A percentile compares a stretch with the other conserved stretches of the same genome.
These are phyloP conservation scores for Oenanthe melanoleuca DNA, from an alignment of 2,113 vertebrate species.

Conservation along the genomic window DNA sequence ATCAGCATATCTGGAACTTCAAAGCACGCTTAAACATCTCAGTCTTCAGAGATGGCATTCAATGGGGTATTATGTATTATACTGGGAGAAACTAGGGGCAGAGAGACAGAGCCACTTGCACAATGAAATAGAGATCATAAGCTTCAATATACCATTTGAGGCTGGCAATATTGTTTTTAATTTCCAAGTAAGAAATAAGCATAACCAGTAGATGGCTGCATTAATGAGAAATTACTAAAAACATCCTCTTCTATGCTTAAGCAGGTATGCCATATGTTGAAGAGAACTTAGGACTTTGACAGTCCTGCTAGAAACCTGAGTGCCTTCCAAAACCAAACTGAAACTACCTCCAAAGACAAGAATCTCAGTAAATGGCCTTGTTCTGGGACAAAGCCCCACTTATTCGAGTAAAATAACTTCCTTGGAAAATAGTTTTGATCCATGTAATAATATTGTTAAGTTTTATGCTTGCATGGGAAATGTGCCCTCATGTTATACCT, in stretches of 20 bases:
- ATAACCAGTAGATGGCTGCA: not conserved
- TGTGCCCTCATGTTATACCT: not conserved
- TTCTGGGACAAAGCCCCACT: not conserved
- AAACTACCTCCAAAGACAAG: not conserved
- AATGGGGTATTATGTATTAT: not conserved
- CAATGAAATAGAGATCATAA: not conserved
- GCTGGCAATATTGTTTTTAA: not conserved
- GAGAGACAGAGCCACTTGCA: not conserved
- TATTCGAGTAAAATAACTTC: not conserved
- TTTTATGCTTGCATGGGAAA: not conserved
- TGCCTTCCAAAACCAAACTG: not conserved
- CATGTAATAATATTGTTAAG: not conserved
- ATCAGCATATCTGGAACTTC: not conserved
- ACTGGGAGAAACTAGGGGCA: not conserved
- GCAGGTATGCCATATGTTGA: not conserved
- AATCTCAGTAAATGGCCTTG: not conserved
- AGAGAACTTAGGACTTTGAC: not conserved
- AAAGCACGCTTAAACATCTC: not conserved
- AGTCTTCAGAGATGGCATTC: not conserved
- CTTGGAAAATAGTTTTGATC: not conserved
- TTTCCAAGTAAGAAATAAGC: not conserved
- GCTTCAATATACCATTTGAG: not conserved
- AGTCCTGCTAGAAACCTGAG: not conserved
- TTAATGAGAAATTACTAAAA: not conserved
- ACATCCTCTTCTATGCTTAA: not conserved